These are phyloP conservation scores for Phaedon cochleariae DNA, from an alignment of 2,888 invertebrate genomes.

Conservation along the genomic window DNA sequence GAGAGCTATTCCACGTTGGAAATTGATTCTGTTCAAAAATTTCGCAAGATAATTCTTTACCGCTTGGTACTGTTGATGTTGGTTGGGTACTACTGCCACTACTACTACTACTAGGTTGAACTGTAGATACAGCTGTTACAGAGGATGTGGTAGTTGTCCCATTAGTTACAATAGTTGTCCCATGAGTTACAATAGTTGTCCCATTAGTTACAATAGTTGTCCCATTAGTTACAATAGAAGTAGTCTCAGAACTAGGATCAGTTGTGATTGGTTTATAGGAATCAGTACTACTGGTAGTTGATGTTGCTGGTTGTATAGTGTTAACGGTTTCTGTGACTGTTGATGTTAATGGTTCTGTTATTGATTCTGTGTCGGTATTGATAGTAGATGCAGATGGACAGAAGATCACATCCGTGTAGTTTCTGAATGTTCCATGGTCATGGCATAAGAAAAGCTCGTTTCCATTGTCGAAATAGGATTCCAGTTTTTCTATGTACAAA, in stretches of 20 bases:
- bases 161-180: too few relatives aligned
- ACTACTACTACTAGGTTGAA: too few relatives aligned
- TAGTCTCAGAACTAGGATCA: too few relatives aligned
- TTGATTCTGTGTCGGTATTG: background rate
- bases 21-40: background rate
- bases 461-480: conserved; percentile 16
- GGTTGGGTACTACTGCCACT: background rate
- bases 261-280: background rate
- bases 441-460: conserved; percentile 22
- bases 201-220: too few relatives aligned
- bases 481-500: conserved; percentile 21
- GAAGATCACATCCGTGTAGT: conserved; percentile 25
- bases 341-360: conserved; percentile 9
- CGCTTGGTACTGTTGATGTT: background rate
- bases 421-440: background rate
- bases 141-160: too few relatives aligned
- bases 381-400: conserved; percentile 20
- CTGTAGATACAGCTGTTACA: too few relatives aligned
- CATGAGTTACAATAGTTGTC: too few relatives aligned
- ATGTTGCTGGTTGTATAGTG: background rate
- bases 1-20: background rate
- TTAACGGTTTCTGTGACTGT: background rate
- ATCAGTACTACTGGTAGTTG: background rate
- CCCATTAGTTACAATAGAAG: too few relatives aligned
- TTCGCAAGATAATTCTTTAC: background rate